Base-by-base conservation (phyloP, 2,888 invertebrate species). In the Ophioninae sp. region DNA sequence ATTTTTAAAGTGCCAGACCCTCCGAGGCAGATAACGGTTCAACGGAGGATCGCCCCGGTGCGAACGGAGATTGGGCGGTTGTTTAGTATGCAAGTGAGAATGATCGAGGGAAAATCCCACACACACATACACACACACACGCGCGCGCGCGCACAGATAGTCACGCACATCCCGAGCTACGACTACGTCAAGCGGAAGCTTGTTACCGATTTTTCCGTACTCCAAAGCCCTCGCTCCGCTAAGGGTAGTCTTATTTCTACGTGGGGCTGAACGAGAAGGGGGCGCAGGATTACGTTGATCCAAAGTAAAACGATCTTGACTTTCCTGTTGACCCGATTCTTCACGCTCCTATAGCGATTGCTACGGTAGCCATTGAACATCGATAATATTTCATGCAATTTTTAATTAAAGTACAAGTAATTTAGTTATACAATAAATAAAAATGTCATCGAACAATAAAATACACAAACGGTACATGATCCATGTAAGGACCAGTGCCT, bases 41-140 rank as follows among this genome's bases (percentile, higher is more conserved):
- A 17, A 8, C 37, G n/a, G 6, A 37, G 67, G 23, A 64, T 21
- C 37, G 59, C 8, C 56, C 20, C 30, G 72, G 79, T 81, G 68
- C 81, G 78, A 82, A 84, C 79, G 83, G 81, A 82, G 82, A 84
- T 87, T 86, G 83, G 79, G 73, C 30, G 69, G 69, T 76, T 68
- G 67, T 79, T 86, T 84, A 75, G 81, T 84, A 86, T 86, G 81
- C 82, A 61, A 69, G 74, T 78, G 37, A 56, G 77, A 75, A 83
- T 69, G 76, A 75, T 65, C 72, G 72, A 82, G 80, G 65, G 69
- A 67, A 56, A 79, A 30, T 70, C 30, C 37, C 37, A 37, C 30
- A 17, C 41, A 37, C 67, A 41, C 59, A 56, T 50, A 7, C 67
- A 21, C 30, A 30, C 30, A 30, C 30, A 17, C 41, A 37, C 67